These are phyloP conservation scores for Garrulus glandarius DNA, from an alignment of 2,797 vertebrate species.

Conservation along the genomic window DNA sequence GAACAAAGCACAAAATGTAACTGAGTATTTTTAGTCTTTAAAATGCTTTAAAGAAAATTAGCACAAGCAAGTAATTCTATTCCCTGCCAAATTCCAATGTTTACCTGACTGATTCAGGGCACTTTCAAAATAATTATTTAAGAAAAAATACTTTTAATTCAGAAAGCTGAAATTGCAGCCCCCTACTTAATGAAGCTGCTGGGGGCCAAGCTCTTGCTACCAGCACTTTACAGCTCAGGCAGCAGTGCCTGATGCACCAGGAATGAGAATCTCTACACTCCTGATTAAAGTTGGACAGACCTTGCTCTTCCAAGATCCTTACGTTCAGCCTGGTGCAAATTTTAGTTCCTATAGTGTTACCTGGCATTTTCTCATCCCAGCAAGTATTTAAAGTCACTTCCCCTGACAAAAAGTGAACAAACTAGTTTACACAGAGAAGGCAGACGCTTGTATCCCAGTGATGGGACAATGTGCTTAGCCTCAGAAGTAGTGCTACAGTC, in stretches of 20 bases:
- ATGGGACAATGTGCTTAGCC: neutral
- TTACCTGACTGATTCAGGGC: neutral
- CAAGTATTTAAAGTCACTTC: neutral
- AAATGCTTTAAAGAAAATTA: neutral
- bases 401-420: neutral
- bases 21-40: neutral
- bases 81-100: neutral
- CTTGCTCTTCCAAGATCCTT: neutral
- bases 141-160: neutral
- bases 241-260: neutral
- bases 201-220: neutral
- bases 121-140: neutral
- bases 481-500: neutral
- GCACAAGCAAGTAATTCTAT: neutral
- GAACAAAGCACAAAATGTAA: neutral
- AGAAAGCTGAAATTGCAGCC: neutral
- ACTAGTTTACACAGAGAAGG: neutral
- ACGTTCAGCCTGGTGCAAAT: neutral
- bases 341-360: rapidly evolving
- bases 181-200: neutral
- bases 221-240: neutral
- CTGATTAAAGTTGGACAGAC: neutral
- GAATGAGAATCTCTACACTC: neutral
- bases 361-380: neutral
- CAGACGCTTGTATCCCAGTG: rapidly evolving